Base-by-base conservation (phyloP, 2,113 vertebrate genomes). In the Motacilla alba region DNA sequence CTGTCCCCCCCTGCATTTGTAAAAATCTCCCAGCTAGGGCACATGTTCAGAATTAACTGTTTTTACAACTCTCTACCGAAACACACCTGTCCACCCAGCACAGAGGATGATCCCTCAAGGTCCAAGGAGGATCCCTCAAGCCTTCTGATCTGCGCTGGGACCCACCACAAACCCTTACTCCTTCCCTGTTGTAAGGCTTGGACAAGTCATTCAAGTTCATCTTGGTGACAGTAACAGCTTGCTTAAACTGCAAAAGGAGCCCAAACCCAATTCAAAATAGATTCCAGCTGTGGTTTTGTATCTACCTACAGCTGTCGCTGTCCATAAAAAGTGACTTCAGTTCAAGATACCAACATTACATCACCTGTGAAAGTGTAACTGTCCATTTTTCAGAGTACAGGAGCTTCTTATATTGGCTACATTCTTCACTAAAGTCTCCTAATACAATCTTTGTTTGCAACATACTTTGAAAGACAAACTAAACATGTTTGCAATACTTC, bases 321-420 rank as follows among this genome's bases (percentile, higher is more conserved):
- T 94, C 74, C 85, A 70, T 95, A 76, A 85, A 75, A 77, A 78
- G 73, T 93, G 27, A 68, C 55, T 90, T 92, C 89, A 55, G 77
- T 95, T 97, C 83, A 97, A 95, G 76, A 63, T 92, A 97, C 80
- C 28, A 96, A 86, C 55, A 58, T 96, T 85, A 92, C 86, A 87
- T 95, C 94, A 74, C 72, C 93, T 95, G 89, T 97, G 89, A 96
- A 97, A 96, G 94, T 68, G 74, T 76, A 96, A 93, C 75, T 43
- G 37, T 93, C 89, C 79, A 43, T 85, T 94, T 89, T 19, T 93
- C 88, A 56, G 84, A 97, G 90, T 91, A 95, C 80, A 96, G 75
- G 82, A 97, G 50, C 77, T 94, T 94, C 95, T 96, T 87, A 86
- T 26, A 72, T 55, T 89, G 87, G 59, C 78, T 96, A 78, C 69